phyloP scores from a whole-genome alignment of 2,797 vertebrate species.

The Gambelia wislizenii region DNA sequence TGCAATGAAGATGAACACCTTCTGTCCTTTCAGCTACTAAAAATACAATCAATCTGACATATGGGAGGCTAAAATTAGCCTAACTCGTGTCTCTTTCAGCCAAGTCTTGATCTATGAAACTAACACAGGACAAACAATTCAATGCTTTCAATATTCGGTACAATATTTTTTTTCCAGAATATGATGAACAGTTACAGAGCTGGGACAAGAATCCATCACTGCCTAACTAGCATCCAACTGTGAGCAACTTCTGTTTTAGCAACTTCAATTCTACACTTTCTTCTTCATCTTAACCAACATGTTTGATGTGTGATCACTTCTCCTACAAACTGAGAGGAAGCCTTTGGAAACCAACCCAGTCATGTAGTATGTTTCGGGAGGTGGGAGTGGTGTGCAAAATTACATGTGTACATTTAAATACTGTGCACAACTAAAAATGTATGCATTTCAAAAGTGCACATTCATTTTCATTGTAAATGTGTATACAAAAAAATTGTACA shows the following conservation, averaged over 20 bases:
- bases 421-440: no score
- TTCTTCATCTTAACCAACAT: not conserved
- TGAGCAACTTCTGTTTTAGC: not conserved
- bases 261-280: not conserved
- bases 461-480: no score
- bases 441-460: no score
- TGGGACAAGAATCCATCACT: conserved; percentile 1
- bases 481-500: no score
- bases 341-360: not conserved
- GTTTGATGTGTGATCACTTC: not conserved
- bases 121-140: not conserved
- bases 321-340: not conserved
- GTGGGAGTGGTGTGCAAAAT: no score
- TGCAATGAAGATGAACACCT: not conserved
- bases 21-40: not conserved
- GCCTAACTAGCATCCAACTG: not conserved
- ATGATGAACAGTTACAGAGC: not conserved
- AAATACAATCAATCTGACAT: accelerated
- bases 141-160: conserved; percentile 15
- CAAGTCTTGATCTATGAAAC: not conserved
- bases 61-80: not conserved
- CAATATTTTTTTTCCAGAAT: conserved; percentile 36
- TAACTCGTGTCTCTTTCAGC: conserved; percentile 5
- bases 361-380: no score
- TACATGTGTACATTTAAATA: no score